These are phyloP conservation scores for Heliangelus exortis DNA, from an alignment of 2,797 vertebrate species.

Conservation along the genomic window DNA sequence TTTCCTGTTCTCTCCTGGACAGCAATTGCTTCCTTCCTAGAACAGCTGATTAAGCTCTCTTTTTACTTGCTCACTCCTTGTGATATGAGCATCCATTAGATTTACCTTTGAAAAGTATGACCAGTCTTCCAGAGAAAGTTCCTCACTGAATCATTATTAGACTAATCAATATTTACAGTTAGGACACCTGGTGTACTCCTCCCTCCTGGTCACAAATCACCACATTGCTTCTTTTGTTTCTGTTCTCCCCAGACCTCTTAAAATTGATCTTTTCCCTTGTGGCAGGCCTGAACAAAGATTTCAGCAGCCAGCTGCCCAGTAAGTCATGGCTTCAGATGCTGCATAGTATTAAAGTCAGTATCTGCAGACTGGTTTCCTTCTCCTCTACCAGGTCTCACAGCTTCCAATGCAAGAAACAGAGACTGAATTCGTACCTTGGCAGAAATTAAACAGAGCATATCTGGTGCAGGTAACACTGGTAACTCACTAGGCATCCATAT, in stretches of 20 bases:
- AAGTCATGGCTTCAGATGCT: neutral
- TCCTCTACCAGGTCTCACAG: neutral
- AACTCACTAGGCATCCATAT: neutral
- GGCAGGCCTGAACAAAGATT: neutral
- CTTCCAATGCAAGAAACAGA: neutral
- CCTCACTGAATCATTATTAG: neutral
- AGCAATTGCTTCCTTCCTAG: constrained; percentile 4
- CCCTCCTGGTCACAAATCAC: constrained; percentile 1
- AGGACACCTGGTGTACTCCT: constrained; percentile 23
- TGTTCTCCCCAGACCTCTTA: neutral
- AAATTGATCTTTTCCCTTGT: neutral
- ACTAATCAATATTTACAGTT: constrained; percentile 13
- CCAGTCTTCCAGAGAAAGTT: constrained; percentile 18
- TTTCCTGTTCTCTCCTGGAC: neutral
- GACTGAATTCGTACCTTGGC: neutral
- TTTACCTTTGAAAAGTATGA: neutral
- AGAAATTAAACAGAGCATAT: neutral
- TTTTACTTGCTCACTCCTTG: neutral
- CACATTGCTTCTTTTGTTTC: neutral
- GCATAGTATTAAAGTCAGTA: neutral
- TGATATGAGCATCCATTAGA: neutral
- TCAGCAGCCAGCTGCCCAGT: neutral
- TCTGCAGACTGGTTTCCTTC: neutral
- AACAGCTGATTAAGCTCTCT: neutral
- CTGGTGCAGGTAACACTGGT: neutral